Base-by-base conservation (phyloP, 2,888 invertebrate species). In the Cephalotes varians region DNA sequence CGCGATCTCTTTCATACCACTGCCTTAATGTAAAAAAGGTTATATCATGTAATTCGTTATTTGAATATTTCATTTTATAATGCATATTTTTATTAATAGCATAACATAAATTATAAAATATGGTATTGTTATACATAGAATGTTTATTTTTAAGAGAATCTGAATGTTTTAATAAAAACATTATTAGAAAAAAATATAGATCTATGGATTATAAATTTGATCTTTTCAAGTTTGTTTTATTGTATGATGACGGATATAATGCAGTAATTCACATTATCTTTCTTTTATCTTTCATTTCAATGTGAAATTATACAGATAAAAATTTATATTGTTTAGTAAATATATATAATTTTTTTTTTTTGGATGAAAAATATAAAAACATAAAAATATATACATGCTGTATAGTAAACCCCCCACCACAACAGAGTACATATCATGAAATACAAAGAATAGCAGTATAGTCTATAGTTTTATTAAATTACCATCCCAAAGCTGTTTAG, bases 401-500 rank as follows among this genome's bases (percentile, higher is more conserved):
- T 12, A 56, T 15, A 40, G 10, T 58, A 56, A 44, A 76, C n/a
- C 21, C 15, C 47, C 34, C 49, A 51, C 65, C 25, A 81, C n/a
- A 21, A 83, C 54, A 49, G 40, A 64, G 56, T 37, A 72, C 79
- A 31, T 76, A 84, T 6, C 7, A 54, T 34, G 1, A 84, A 6
- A 49, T 58, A 56, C 6, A 74, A 47, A 77, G 28, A 62, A n/a
- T n/a, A n/a, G 62, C 72, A 79, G 9, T 56, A 44, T 44, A 49
- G 49, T 74, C 15, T 74, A 18, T 77, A 77, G 74, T 81, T 73
- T 85, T 82, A 77, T 86, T 85, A 89, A 90, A 90, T 87, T 90
- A 91, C 91, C 91, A 91, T 90, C 92, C 93, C 91, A 92, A 93
- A 93, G 93, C 92, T 90, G 88, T 91, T 87, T 91, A 88, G 89